Conservation (phyloP, 2,113 vertebrate species). For the Pterocles gutturalis region DNA sequence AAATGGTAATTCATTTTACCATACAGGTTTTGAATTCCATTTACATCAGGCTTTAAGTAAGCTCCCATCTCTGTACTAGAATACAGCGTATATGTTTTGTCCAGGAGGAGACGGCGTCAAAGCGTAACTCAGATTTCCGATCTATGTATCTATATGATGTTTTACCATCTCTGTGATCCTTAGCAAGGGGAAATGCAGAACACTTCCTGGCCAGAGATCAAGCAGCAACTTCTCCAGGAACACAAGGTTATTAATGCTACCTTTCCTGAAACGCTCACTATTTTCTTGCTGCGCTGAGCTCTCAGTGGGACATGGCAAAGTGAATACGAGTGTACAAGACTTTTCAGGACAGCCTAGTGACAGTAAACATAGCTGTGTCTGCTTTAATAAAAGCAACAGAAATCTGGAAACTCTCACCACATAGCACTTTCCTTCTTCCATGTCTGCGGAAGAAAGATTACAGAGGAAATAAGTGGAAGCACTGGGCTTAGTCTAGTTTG, state of each 20-base stretch:
- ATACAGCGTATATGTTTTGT: not conserved
- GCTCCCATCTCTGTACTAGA: not conserved
- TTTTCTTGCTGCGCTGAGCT: not conserved
- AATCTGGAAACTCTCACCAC: not conserved
- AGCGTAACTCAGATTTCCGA: not conserved
- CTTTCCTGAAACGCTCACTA: not conserved
- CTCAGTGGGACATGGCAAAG: not conserved
- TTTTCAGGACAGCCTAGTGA: not conserved
- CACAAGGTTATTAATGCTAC: not conserved
- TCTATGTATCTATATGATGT: not conserved
- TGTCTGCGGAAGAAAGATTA: not conserved
- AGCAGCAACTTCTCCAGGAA: not conserved
- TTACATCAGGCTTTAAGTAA: not conserved
- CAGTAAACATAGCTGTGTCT: not conserved
- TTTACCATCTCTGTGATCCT: not conserved
- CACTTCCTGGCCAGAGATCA: not conserved
- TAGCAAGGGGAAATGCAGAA: not conserved
- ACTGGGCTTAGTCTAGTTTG: not conserved
- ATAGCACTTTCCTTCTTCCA: not conserved
- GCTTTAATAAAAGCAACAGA: not conserved
- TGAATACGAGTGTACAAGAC: not conserved
- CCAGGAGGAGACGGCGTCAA: rapidly evolving
- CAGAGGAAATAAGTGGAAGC: not conserved
- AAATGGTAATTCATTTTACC: conserved; percentile 50
- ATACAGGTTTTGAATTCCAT: not conserved